Base-by-base conservation (phyloP, 1,140 invertebrate genomes). In the Chrysoperla carnea region DNA sequence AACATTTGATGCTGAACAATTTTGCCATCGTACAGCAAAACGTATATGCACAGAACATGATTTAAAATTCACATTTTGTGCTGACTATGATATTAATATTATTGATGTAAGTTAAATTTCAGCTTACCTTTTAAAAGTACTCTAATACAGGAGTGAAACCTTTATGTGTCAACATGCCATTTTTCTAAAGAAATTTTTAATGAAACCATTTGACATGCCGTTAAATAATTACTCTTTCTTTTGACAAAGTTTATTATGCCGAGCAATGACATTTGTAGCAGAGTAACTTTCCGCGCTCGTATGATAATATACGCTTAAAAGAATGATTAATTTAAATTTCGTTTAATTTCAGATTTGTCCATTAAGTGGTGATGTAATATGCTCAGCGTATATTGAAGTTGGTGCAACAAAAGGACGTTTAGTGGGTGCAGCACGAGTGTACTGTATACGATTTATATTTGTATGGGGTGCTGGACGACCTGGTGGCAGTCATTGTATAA, bases 1-100 rank as follows among this genome's bases (percentile, higher is more conserved):
- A 46, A 58, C 59, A 12, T 58, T 60, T 43, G 59, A 59, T 48
- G 58, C 53, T 40, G 59, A 61, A 46, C 59, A 61, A 40, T 61
- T 61, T 41, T 53, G 60, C 29, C 57, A 60, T 44, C 51, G 52
- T 39, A 40, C 52, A 42, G 56, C 58, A 15, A 55, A 61, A 44
- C 49, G 51, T 36, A 43, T 60, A 14, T 61, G 59, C 45, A 41
- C 45, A 13, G 57, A 61, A 39, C 45, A 52, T 15, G 48, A 58
- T 29, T 48, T 60, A 14, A 50, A 56, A 43, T 61, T 59, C 46
- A 44, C 56, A 28, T 53, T 60, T 48, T 61, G 57, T 46, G 54
- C 55, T 40, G 59, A 61, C 44, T 61, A 61, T 40, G 59, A 61
- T 44, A 52, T 61, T 39, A 56, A 56, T 53, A 46, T 61, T 45